Conservation (phyloP, 2,797 vertebrate genomes). For the Chelidonichthys spinosus region DNA sequence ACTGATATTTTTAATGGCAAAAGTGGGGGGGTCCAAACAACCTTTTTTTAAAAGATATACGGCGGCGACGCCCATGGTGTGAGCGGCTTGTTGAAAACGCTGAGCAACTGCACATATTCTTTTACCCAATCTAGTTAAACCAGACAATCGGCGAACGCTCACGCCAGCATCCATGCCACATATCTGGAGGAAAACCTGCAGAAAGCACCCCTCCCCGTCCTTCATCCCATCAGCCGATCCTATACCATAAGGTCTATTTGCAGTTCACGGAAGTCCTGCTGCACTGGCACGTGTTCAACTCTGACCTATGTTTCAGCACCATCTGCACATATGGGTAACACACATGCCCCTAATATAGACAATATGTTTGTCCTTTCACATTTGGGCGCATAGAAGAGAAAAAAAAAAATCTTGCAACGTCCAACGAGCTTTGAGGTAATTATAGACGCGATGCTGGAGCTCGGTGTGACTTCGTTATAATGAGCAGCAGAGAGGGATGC, state of each 20-base stretch:
- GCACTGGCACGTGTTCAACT: conserved; percentile 3
- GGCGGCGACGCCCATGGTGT: too few relatives aligned
- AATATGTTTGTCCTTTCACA: not conserved
- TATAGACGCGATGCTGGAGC: not conserved
- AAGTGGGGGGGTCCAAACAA: too few relatives aligned
- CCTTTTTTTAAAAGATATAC: too few relatives aligned
- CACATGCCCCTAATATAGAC: not conserved
- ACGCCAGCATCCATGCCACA: not conserved
- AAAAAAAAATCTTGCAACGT: not conserved
- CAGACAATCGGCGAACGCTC: not conserved
- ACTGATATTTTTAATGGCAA: too few relatives aligned
- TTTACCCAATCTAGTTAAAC: not conserved
- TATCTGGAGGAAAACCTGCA: not conserved
- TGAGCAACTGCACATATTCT: not conserved
- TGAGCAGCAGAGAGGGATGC: not conserved
- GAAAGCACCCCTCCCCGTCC: not conserved
- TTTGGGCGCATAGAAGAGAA: too few relatives aligned
- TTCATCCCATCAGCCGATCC: not conserved
- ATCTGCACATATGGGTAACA: conserved; percentile 7
- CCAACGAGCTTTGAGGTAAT: not conserved
- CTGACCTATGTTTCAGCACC: not conserved
- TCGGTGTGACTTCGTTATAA: not conserved
- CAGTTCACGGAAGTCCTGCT: conserved; percentile 13
- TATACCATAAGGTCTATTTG: not conserved
- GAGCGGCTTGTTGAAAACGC: not conserved